Percentiles rank a stretch among this genome's conserved stretches.
phyloP scores from a whole-genome alignment of 2,888 invertebrate species.

The Caenorhabditis sp. region DNA sequence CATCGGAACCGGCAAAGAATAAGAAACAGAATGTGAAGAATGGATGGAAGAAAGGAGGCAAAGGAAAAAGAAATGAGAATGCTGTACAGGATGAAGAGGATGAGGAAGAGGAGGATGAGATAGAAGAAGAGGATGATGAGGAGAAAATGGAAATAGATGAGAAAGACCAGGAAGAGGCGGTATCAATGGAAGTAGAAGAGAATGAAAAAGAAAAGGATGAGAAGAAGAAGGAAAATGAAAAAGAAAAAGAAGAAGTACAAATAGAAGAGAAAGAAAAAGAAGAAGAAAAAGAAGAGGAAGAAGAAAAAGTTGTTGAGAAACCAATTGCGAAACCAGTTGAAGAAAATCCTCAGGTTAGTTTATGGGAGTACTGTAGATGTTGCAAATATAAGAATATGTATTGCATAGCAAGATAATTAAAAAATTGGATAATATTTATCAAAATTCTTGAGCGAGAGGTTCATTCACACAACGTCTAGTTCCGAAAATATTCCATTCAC shows the following conservation, averaged over 20 bases:
- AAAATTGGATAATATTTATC: too few relatives aligned
- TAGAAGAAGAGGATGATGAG: conserved; percentile 2
- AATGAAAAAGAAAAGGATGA: background rate
- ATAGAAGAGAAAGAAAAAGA: background rate
- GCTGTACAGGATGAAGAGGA: background rate
- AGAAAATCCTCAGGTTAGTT: too few relatives aligned
- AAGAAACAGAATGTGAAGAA: background rate
- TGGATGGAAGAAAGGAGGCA: background rate
- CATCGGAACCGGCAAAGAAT: background rate
- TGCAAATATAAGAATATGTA: too few relatives aligned
- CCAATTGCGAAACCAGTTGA: background rate
- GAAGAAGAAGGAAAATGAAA: background rate
- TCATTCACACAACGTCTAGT: too few relatives aligned
- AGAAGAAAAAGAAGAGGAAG: background rate
- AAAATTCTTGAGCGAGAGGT: too few relatives aligned
- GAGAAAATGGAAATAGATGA: background rate
- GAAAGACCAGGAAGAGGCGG: background rate
- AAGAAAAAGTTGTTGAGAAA: background rate
- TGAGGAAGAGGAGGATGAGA: background rate
- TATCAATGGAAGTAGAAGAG: background rate
- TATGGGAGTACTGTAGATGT: too few relatives aligned
- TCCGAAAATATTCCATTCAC: too few relatives aligned
- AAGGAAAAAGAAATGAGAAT: background rate
- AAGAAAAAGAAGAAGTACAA: background rate
- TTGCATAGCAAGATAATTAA: too few relatives aligned